Base-by-base conservation (phyloP, 2,797 vertebrate species). In the Lutjanus campechanus region DNA sequence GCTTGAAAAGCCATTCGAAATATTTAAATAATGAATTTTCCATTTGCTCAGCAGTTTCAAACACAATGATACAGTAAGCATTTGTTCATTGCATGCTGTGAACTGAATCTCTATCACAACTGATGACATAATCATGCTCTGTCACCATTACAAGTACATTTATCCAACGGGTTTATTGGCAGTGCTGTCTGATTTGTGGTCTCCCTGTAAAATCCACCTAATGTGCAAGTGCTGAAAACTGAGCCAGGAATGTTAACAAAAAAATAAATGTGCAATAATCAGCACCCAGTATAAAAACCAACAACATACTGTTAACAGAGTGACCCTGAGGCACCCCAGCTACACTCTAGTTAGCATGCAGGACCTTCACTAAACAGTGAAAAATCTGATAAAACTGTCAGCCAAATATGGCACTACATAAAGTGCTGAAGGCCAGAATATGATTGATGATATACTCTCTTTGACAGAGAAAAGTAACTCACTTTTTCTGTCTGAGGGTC, bases 1-100 rank as follows among this genome's bases (percentile, higher is more conserved):
- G 41, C 71, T 73, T 72, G 4, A 64, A 74, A 63, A 68, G 16
- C 58, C n/a, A 64, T 85, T 79, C 3, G 5, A 66, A 66, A 64
- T 29, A 76, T 73, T 76, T 53, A 44, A 71, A 70, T 69, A 47
- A 69, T 46, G 17, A 65, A 59, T 77, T 79, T 87, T 82, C 78
- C 76, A 70, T 82, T 79, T 71, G 41, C 61, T 82, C 61, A 65
- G 67, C 72, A 56, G 15, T 65, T 81, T 73, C 7, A 74, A 36
- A 62, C 41, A 72, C 47, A 78, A 20, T 64, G 15, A 40, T 56
- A 53, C 47, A 43, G 53, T 25, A n/a, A 43, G 15, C 50, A 63
- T 63, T 22, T 69, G n/a, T 15, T 70, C 36, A 22, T 58, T 16
- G 43, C 17, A 36, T 2, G 8, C 60, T 59, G 16, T 20, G 51